Evolutionary conservation across 2,888 invertebrate species (phyloP).

Genomic region (Dysmachus trigonus): DNA sequence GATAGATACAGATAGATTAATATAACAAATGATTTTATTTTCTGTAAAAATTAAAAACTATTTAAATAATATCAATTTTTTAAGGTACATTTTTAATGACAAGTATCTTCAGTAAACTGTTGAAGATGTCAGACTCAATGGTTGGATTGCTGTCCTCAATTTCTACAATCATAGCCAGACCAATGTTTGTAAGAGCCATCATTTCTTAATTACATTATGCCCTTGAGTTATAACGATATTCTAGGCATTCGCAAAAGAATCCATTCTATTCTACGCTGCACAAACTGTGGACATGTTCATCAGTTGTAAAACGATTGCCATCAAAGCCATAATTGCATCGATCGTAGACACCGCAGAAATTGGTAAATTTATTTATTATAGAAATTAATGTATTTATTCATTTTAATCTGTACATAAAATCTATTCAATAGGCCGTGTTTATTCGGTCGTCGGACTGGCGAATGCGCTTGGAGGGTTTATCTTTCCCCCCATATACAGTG

Average conservation of each 20-base stretch:
- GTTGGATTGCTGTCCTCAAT: conserved; percentile 61
- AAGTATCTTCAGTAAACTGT: conserved; percentile 60
- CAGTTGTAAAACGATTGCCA: conserved; percentile 60
- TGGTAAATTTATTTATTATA: no score
- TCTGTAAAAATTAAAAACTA: no score
- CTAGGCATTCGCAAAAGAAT: conserved; percentile 59
- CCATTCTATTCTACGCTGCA: conserved; percentile 59
- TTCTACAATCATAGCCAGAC: conserved; percentile 58
- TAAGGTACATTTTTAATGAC: conserved; percentile 62
- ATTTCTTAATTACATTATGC: neutral
- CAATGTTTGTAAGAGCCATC: conserved; percentile 58
- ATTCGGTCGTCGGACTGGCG: conserved; percentile 60
- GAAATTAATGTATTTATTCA: neutral
- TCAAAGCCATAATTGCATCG: conserved; percentile 62
- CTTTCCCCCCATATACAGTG: conserved; percentile 61
- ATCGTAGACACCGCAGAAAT: conserved; percentile 62
- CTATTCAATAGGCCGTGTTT: conserved; percentile 49
- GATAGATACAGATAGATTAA: no score
- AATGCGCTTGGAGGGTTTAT: conserved; percentile 61
- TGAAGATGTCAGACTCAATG: conserved; percentile 60
- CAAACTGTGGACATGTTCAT: conserved; percentile 61
- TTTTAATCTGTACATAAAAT: neutral
- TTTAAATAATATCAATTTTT: conserved; percentile 25
- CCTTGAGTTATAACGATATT: neutral
- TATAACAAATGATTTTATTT: no score